phyloP scores from a whole-genome alignment of 2,888 invertebrate species.

The Idaea straminata region DNA sequence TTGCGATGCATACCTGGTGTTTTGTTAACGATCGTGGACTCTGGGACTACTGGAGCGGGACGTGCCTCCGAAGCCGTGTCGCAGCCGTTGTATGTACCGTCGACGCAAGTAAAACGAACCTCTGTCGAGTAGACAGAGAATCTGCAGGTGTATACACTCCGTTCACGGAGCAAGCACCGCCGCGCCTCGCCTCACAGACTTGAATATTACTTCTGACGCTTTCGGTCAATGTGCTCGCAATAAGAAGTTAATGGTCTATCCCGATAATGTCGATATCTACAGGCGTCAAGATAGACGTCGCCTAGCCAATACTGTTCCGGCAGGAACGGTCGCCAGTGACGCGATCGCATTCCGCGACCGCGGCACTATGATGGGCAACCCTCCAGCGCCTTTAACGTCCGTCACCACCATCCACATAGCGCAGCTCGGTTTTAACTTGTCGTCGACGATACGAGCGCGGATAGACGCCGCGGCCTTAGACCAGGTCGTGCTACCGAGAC shows the following conservation, averaged over 20 bases:
- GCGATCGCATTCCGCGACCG: slow-evolving; percentile 1
- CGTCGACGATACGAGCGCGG: not conserved
- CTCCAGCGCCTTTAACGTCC: slow-evolving; percentile 2
- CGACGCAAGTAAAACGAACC: not conserved
- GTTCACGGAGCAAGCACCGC: not conserved
- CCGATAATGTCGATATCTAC: not conserved
- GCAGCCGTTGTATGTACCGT: not conserved
- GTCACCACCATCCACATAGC: slow-evolving; percentile 3
- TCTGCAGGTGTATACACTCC: not conserved
- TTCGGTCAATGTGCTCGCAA: not conserved
- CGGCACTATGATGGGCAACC: not conserved
- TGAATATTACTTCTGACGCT: not conserved
- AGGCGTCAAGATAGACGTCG: not conserved
- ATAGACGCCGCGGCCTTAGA: not conserved
- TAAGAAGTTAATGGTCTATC: not conserved
- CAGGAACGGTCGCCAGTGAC: slow-evolving; percentile 3
- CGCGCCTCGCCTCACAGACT: not conserved
- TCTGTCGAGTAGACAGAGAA: not conserved
- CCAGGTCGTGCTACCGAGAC: not conserved
- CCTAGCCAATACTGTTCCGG: not conserved
- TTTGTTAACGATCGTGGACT: not conserved
- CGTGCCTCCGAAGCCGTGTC: not conserved
- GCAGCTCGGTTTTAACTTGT: slow-evolving; percentile 1
- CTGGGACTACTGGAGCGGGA: not conserved
- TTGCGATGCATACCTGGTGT: not conserved